Percentiles rank a stretch among this genome's conserved stretches.
These are phyloP conservation scores for Tethea ocularis DNA, from an alignment of 2,888 invertebrate species.

Conservation along the genomic window DNA sequence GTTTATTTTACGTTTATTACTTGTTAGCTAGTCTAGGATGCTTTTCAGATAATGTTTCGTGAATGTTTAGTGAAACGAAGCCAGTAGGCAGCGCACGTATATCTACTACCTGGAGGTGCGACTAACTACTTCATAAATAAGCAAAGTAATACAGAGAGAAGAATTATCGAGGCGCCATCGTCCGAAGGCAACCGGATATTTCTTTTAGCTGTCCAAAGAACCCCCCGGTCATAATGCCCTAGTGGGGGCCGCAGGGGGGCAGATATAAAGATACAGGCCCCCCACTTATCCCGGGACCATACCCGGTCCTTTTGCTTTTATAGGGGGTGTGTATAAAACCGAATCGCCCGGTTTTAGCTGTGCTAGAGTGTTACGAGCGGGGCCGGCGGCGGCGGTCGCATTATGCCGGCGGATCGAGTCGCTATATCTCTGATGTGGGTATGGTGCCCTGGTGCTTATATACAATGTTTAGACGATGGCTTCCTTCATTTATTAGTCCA, in stretches of 20 bases:
- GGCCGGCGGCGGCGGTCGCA: conserved; percentile 73
- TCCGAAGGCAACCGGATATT: conserved; percentile 80
- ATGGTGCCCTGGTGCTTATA: conserved; percentile 71
- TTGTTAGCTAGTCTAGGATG: too few species aligned
- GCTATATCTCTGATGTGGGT: conserved; percentile 71
- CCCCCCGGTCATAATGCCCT: conserved; percentile 82
- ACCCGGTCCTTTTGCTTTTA: conserved; percentile 83
- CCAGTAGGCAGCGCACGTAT: not conserved
- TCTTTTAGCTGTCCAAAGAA: conserved; percentile 84
- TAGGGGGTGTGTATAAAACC: conserved; percentile 84
- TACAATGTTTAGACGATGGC: conserved; percentile 69
- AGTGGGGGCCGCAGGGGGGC: conserved; percentile 71
- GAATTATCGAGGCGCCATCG: conserved; percentile 74
- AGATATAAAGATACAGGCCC: conserved; percentile 83
- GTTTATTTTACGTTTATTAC: too few species aligned
- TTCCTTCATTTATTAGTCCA: conserved; percentile 62
- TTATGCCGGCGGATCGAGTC: conserved; percentile 69
- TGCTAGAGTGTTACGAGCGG: conserved; percentile 81
- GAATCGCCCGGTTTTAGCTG: conserved; percentile 83
- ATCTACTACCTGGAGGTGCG: conserved; percentile 51
- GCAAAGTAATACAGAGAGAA: conserved; percentile 76
- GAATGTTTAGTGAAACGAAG: not conserved
- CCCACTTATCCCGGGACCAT: conserved; percentile 81
- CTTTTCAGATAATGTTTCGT: too few species aligned
- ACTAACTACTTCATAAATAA: conserved; percentile 76